Evolutionary conservation across 1,140 invertebrate species (phyloP).

Genomic region (Heliconius nattereri): DNA sequence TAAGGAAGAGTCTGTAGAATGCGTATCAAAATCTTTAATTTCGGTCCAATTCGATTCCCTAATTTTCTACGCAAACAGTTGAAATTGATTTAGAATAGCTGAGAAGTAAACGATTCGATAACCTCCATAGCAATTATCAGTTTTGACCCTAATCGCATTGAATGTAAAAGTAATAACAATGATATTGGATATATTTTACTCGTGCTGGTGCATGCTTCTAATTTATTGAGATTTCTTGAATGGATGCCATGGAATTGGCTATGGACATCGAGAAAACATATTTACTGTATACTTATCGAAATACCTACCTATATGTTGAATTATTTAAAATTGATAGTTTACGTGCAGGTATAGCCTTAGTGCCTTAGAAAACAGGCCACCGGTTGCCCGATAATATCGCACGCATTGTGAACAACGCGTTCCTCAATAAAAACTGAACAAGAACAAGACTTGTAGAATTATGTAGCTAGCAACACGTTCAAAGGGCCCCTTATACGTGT

Average conservation of each 20-base stretch:
- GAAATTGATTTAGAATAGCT: conserved; percentile 23
- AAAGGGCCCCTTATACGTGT: conserved; percentile 78
- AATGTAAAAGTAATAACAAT: conserved; percentile 2
- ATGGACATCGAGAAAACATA: not conserved
- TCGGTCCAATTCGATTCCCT: conserved; percentile 17
- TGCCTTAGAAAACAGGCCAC: conserved; percentile 12
- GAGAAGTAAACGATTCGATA: conserved; percentile 14
- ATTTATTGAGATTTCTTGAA: not conserved
- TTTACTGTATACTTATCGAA: too few species aligned
- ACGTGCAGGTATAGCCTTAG: not conserved
- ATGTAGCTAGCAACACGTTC: conserved; percentile 71
- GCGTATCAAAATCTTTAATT: conserved; percentile 20
- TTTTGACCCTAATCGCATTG: conserved; percentile 9
- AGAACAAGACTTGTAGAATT: conserved; percentile 73
- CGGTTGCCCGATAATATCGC: conserved; percentile 49
- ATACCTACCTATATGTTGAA: too few species aligned
- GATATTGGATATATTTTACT: conserved; percentile 2
- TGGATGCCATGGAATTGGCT: not conserved
- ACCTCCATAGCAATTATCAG: conserved; percentile 6
- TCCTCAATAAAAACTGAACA: conserved; percentile 66
- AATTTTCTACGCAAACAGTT: conserved; percentile 29
- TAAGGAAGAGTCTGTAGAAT: not conserved
- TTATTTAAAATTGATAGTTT: too few species aligned
- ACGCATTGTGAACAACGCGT: conserved; percentile 48
- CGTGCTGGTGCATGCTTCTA: not conserved